Conservation (phyloP, 2,113 vertebrate genomes). For the Arvicanthis niloticus region DNA sequence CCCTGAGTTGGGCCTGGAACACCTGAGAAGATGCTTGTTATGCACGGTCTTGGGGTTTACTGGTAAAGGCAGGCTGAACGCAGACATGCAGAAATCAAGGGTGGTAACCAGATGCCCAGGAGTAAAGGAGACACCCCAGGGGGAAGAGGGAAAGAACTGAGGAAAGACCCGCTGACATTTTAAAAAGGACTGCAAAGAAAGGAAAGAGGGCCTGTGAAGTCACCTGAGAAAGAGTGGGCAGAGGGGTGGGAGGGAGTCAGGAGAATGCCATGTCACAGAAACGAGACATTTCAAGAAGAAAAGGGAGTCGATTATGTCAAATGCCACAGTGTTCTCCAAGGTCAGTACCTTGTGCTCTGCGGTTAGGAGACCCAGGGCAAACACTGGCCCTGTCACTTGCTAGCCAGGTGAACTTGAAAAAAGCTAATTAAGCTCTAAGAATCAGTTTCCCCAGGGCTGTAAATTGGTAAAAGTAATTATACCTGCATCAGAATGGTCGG, state of each 20-base stretch:
- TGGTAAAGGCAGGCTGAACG: slow-evolving; percentile 6
- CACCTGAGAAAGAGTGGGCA: slow-evolving; percentile 80
- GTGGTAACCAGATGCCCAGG: slow-evolving; percentile 20
- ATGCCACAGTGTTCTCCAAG: slow-evolving; percentile 76
- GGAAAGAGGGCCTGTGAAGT: slow-evolving; percentile 68
- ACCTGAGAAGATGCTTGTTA: background rate
- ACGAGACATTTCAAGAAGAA: slow-evolving; percentile 79
- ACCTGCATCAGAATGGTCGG: background rate
- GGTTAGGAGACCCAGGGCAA: slow-evolving; percentile 53
- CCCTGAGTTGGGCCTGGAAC: slow-evolving; percentile 10
- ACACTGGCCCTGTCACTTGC: slow-evolving; percentile 23
- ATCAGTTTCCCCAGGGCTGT: slow-evolving; percentile 29
- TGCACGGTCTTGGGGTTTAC: slow-evolving; percentile 40
- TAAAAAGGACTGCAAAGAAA: slow-evolving; percentile 60
- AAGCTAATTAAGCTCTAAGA: background rate
- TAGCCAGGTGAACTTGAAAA: slow-evolving; percentile 5
- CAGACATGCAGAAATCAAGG: slow-evolving; percentile 23
- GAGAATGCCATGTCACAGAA: slow-evolving; percentile 79
- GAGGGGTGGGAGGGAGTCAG: slow-evolving; percentile 78
- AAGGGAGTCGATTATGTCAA: slow-evolving; percentile 79
- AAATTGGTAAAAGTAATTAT: background rate
- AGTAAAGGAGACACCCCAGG: slow-evolving; percentile 52
- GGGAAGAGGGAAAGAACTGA: background rate
- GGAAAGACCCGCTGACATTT: slow-evolving; percentile 74
- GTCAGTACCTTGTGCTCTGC: slow-evolving; percentile 62